Conservation (phyloP, 64 coral and sea anemone species). For the Anthopleura sola region DNA sequence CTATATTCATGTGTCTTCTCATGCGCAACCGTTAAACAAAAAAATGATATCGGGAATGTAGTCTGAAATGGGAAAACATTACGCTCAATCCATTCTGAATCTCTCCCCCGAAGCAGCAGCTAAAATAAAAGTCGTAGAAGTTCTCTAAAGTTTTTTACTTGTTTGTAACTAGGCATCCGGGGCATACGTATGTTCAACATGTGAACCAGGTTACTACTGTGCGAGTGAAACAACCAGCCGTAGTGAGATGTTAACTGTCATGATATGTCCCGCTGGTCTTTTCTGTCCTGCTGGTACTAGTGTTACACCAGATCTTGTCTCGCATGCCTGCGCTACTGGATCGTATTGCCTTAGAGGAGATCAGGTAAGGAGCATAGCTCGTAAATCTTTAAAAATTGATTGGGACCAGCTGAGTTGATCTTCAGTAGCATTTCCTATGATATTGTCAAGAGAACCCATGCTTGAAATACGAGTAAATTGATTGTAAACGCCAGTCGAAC, state of each 20-base stretch:
- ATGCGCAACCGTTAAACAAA: no score
- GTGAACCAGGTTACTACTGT: slow-evolving; percentile 90
- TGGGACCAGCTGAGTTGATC: background rate
- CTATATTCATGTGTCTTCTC: no score
- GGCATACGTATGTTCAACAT: slow-evolving; percentile 69
- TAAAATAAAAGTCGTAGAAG: no score
- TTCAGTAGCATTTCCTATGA: no score
- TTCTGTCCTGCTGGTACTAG: slow-evolving; percentile 74
- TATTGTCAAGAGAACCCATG: no score
- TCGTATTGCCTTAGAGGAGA: slow-evolving; percentile 92
- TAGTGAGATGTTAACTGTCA: slow-evolving; percentile 57
- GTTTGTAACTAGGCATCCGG: slow-evolving; percentile 55
- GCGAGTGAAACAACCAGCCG: slow-evolving; percentile 76
- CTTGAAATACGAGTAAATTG: no score
- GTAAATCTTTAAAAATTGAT: background rate
- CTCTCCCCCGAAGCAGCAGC: no score
- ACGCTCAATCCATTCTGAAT: no score
- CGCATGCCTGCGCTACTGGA: slow-evolving; percentile 66
- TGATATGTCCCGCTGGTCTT: slow-evolving; percentile 88
- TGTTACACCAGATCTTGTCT: slow-evolving; percentile 65
- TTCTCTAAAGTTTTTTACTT: background rate
- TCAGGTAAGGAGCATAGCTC: slow-evolving; percentile 49
- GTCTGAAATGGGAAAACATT: no score
- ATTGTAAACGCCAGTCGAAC: no score
- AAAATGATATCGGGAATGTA: no score